phyloP scores from a whole-genome alignment of 2,113 vertebrate species.

The Cebus imitator region DNA sequence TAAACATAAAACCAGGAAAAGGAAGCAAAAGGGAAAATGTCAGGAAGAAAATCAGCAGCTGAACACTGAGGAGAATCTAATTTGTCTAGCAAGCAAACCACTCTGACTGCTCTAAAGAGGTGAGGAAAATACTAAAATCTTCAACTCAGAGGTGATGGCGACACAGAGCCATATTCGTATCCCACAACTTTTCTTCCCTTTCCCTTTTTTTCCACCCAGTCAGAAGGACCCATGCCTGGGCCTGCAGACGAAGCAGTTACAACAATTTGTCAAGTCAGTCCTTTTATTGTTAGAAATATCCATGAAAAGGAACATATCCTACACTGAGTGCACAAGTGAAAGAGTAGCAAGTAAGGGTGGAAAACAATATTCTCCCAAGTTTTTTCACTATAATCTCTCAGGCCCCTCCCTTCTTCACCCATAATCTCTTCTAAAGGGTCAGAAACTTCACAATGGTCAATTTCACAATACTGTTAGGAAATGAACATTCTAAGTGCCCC shows the following conservation, averaged over 20 bases:
- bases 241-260: conserved; percentile 62
- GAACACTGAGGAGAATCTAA: background rate
- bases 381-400: background rate
- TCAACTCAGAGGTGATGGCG: background rate
- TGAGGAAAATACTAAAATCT: background rate
- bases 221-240: conserved; percentile 27
- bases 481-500: conserved; percentile 38
- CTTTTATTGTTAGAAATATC: conserved; percentile 74
- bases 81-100: background rate
- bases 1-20: conserved; percentile 42
- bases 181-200: background rate
- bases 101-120: background rate
- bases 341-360: background rate
- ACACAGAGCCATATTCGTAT: background rate
- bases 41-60: background rate
- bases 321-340: background rate
- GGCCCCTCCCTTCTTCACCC: background rate
- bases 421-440: background rate
- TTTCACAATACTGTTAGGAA: background rate
- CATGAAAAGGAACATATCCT: conserved; percentile 41
- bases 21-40: background rate
- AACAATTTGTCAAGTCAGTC: conserved; percentile 57
- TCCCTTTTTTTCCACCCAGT: background rate
- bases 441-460: background rate
- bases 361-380: background rate